Conservation (phyloP, 1,140 invertebrate species). For the Pseudobourletiella spinata region DNA sequence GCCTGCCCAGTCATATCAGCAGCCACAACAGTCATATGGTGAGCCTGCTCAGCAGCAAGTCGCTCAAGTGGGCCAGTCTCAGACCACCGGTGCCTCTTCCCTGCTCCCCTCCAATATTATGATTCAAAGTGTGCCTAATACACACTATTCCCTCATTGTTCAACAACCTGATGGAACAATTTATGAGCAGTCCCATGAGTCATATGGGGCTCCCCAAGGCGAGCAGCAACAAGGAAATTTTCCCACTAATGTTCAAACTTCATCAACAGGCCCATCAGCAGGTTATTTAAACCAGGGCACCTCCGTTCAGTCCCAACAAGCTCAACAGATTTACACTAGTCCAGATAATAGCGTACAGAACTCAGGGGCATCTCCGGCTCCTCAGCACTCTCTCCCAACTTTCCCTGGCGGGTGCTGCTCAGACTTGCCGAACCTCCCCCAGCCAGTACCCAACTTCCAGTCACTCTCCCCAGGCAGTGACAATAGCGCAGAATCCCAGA, state of each 20-base stretch:
- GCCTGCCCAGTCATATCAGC: background rate
- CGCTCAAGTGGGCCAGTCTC: background rate
- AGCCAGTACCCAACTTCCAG: constrained; percentile 8
- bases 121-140: constrained; percentile 6
- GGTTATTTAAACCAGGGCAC: background rate
- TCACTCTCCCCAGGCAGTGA: background rate
- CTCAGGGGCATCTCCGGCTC: background rate
- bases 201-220: background rate
- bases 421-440: constrained; percentile 5
- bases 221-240: too few species aligned
- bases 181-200: background rate
- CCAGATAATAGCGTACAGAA: background rate
- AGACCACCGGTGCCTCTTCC: background rate
- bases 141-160: background rate
- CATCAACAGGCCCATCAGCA: background rate
- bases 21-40: background rate
- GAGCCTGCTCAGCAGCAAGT: too few species aligned
- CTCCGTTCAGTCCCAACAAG: background rate
- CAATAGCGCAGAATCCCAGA: background rate
- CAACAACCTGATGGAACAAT: constrained; percentile 2
- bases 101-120: background rate
- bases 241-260: background rate
- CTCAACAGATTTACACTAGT: background rate
- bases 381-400: constrained; percentile 2
- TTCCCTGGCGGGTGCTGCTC: constrained; percentile 18